Evolutionary conservation across 2,888 invertebrate species (phyloP).

Genomic region (Hirtodrosophila confusa): DNA sequence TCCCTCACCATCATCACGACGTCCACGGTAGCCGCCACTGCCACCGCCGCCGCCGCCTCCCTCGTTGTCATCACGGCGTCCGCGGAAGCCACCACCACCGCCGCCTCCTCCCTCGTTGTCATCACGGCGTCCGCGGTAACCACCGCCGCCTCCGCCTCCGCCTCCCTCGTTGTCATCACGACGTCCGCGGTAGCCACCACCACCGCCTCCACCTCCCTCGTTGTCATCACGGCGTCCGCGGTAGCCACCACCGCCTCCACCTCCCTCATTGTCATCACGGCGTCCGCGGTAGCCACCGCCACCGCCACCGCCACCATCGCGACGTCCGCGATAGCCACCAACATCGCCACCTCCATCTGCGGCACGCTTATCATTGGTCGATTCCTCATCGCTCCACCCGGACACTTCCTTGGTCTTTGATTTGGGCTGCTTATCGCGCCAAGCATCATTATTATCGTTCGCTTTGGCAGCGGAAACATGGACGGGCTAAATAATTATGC

Average conservation of each 20-base stretch:
- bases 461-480: neutral
- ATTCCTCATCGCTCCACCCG: conserved; percentile 46
- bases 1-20: conserved; percentile 14
- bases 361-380: neutral
- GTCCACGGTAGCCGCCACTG: conserved; percentile 19
- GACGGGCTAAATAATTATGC: neutral
- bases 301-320: conserved; percentile 13
- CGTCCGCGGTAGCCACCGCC: conserved; percentile 23
- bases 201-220: neutral
- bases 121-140: conserved; percentile 54
- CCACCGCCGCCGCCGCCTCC: neutral
- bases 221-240: conserved; percentile 20
- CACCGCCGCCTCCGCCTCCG: conserved; percentile 3
- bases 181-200: conserved; percentile 18
- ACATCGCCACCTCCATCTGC: conserved; percentile 10
- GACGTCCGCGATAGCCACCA: conserved; percentile 22
- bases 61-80: conserved; percentile 3
- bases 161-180: conserved; percentile 13
- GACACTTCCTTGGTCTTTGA: neutral
- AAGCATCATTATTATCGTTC: neutral
- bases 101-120: conserved; percentile 33
- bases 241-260: conserved; percentile 11
- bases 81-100: conserved; percentile 1
- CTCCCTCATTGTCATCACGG: conserved; percentile 13
- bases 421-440: neutral